Conservation (phyloP, 2,888 invertebrate genomes). For the Synanthedon andrenaeformis region DNA sequence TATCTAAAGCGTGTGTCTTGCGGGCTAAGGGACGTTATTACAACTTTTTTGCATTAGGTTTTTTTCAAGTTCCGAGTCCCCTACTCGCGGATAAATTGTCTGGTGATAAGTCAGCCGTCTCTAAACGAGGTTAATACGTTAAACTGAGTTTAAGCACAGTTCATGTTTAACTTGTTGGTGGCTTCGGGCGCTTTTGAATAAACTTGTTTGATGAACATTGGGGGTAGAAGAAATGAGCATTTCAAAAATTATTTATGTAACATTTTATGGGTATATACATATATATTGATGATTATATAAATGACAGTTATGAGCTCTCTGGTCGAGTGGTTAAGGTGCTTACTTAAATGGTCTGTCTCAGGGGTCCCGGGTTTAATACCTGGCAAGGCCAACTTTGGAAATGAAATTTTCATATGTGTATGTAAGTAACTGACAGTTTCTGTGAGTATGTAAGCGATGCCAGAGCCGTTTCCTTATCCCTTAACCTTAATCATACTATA, state of each 20-base stretch:
- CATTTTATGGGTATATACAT: not conserved
- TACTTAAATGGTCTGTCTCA: too few species aligned
- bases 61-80: constrained; percentile 29
- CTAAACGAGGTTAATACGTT: constrained; percentile 59
- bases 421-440: too few species aligned
- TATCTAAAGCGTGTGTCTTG: constrained; percentile 14
- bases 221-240: constrained; percentile 25
- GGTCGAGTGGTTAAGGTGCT: too few species aligned
- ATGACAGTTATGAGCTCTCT: too few species aligned
- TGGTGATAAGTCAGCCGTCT: constrained; percentile 45
- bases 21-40: constrained; percentile 41
- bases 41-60: constrained; percentile 52
- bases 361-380: too few species aligned
- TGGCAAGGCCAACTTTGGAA: too few species aligned
- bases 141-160: constrained; percentile 49
- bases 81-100: constrained; percentile 46
- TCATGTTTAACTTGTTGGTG: constrained; percentile 23
- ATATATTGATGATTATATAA: too few species aligned
- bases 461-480: too few species aligned
- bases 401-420: too few species aligned
- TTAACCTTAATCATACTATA: too few species aligned
- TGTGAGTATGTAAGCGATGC: too few species aligned
- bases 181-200: constrained; percentile 1
- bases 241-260: not conserved
- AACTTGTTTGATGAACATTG: constrained; percentile 6